These are phyloP conservation scores for Tenthredo mesomela DNA, from an alignment of 2,888 invertebrate species.

Conservation along the genomic window DNA sequence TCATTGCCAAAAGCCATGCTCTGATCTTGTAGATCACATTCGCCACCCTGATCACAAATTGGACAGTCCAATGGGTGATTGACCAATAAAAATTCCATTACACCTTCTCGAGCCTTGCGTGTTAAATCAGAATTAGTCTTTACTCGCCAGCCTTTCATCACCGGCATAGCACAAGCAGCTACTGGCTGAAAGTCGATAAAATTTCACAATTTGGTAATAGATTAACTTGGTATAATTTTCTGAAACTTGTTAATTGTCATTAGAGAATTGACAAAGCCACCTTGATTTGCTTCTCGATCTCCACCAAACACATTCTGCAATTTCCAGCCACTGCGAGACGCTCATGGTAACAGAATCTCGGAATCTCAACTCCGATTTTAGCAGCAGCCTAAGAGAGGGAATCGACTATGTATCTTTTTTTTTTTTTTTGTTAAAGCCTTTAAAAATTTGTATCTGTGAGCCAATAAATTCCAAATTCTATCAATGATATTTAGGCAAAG, in stretches of 20 bases:
- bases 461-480: background rate
- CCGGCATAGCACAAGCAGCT: constrained; percentile 99
- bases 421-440: background rate
- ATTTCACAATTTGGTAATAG: background rate
- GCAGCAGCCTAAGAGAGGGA: constrained; percentile 90
- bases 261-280: constrained; percentile 67
- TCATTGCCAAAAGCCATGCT: constrained; percentile 99
- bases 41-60: constrained; percentile 99
- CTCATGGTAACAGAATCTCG: constrained; percentile 99
- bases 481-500: background rate
- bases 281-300: constrained; percentile 98
- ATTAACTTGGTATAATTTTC: background rate
- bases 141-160: constrained; percentile 99
- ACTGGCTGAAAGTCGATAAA: constrained; percentile 83
- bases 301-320: constrained; percentile 99
- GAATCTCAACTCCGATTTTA: constrained; percentile 97
- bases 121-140: constrained; percentile 98
- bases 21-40: constrained; percentile 98
- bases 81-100: constrained; percentile 99
- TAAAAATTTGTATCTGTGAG: background rate
- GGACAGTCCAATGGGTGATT: constrained; percentile 99
- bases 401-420: constrained; percentile 36
- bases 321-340: constrained; percentile 99
- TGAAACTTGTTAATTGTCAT: background rate
- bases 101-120: constrained; percentile 87